Base-by-base conservation (phyloP, 2,888 invertebrate genomes). In the Trachelus tabidus region DNA sequence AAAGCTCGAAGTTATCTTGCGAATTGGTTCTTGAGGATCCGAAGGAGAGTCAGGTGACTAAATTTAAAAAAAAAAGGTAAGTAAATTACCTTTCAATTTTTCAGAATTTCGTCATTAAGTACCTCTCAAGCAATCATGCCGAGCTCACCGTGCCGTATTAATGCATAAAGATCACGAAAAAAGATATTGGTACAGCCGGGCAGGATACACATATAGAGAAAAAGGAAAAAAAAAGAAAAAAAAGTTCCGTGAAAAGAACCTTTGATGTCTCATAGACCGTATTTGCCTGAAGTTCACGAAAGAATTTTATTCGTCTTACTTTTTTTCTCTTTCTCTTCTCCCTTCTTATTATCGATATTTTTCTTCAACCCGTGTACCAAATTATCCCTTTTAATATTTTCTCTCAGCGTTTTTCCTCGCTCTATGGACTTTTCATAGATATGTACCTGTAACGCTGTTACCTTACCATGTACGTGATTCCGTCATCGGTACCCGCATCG, bases 401-500 rank as follows among this genome's bases (percentile, higher is more conserved):
- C 23, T 83, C 23, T 83, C 79, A 78, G 74, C 77, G 78, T 79
- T 79, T 78, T 77, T 77, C 23, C 75, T 56, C 56, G 68, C 56
- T 56, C 23, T 23, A 56, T 23, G 23, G 2, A 23, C 9, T 56
- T 56, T 56, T 1, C 23, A 56, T 56, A 23, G 15, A 56, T 56
- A 23, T 56, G 9, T 23, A 23, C 1, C 15, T 23, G 9, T 68
- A 40, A 15, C 0, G 15, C 40, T 40, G 23, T 23, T 1, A 23
- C 56, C 90, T 92, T 89, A 96, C 97, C 96, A 96, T 95, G 88
- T 99, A 99, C 0, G 97, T 95, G 77, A 98, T 95, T 23, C 99
- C 99, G 88, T 94, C 94, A 90, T 99, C 99, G 0, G 98, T 98
- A 69, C 99, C 99, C 1, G 98, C 98, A 92, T 99, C 99, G 93